These are phyloP conservation scores for Torymus auratus DNA, from an alignment of 2,888 invertebrate genomes.

Conservation along the genomic window DNA sequence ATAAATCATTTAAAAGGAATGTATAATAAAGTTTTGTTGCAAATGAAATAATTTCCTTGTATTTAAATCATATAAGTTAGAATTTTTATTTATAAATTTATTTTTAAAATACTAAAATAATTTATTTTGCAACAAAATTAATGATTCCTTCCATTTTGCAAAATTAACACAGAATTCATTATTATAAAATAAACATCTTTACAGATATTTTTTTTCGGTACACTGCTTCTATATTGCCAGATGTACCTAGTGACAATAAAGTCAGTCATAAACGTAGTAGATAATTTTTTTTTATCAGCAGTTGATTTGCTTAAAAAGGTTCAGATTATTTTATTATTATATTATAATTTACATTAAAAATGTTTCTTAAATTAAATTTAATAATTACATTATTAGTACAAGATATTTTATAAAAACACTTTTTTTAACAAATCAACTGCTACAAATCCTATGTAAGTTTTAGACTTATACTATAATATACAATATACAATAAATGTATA, in stretches of 20 bases:
- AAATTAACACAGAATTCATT: constrained; percentile 34
- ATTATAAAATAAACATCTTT: constrained; percentile 36
- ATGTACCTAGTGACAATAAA: constrained; percentile 25
- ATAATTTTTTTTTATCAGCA: constrained; percentile 11
- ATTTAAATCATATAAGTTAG: neutral
- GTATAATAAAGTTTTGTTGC: constrained; percentile 38
- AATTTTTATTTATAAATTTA: neutral
- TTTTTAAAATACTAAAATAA: constrained; percentile 15
- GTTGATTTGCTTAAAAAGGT: constrained; percentile 30
- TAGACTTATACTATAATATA: constrained; percentile 38
- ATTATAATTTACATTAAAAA: constrained; percentile 21
- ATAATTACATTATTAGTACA: neutral
- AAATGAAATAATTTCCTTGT: constrained; percentile 32
- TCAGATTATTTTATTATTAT: neutral
- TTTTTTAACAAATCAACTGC: constrained; percentile 24
- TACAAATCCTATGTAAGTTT: constrained; percentile 15
- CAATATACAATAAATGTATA: constrained; percentile 57
- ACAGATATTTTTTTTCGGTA: constrained; percentile 16
- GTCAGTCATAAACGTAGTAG: constrained; percentile 15
- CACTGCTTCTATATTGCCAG: constrained; percentile 3
- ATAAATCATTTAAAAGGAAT: constrained; percentile 47
- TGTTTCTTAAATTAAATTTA: neutral
- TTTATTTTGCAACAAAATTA: constrained; percentile 40
- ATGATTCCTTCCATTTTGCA: constrained; percentile 31
- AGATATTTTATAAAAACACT: neutral